Evolutionary conservation across 2,888 invertebrate genomes (phyloP).

Genomic region (Mantis religiosa): DNA sequence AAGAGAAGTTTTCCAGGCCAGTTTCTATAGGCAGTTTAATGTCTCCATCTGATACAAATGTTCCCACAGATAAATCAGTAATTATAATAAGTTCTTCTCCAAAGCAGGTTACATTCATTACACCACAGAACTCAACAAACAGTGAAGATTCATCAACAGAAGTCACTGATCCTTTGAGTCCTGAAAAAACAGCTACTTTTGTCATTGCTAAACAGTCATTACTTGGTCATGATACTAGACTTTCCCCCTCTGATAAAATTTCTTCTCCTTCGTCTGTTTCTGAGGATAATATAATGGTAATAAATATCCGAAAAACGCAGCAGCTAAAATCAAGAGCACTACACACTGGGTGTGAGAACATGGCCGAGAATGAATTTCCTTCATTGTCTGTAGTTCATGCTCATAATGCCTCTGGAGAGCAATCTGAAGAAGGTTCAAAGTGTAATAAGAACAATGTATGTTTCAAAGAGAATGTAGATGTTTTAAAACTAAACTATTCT

Average conservation of each 20-base stretch:
- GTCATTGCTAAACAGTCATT: background rate
- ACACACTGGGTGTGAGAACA: background rate
- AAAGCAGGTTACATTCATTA: conserved; percentile 21
- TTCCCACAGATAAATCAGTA: background rate
- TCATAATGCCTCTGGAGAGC: background rate
- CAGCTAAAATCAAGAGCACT: background rate
- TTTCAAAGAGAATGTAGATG: background rate
- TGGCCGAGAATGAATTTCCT: background rate
- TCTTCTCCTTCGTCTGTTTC: background rate
- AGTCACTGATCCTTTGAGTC: background rate
- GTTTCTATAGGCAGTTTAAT: background rate
- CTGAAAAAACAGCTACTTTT: background rate
- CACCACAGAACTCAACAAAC: conserved; percentile 16
- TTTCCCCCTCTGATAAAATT: background rate
- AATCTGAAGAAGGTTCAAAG: background rate
- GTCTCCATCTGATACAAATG: background rate
- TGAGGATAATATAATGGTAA: background rate
- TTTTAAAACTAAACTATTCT: background rate
- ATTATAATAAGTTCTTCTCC: conserved; percentile 21
- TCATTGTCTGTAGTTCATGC: background rate
- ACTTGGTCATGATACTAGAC: background rate
- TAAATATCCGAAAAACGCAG: background rate
- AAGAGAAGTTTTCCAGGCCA: background rate
- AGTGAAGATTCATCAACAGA: conserved; percentile 3
- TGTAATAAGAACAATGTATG: background rate